phyloP scores from a whole-genome alignment of 1,140 invertebrate genomes.

The Sycobia sp. region DNA sequence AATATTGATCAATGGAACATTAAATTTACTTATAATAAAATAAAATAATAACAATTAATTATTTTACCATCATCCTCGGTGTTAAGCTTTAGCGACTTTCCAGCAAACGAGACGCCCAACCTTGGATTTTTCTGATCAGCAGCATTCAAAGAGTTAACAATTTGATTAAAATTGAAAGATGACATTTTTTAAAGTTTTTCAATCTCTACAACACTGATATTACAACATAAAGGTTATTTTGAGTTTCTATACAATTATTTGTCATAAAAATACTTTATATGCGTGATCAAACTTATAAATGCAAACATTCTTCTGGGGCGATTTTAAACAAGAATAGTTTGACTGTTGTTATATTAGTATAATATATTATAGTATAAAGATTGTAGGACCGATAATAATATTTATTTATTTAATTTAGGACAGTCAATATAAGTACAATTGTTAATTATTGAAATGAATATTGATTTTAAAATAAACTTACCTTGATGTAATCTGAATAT shows the following conservation, averaged over 20 bases:
- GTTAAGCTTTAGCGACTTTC: conserved; percentile 70
- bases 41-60: no score
- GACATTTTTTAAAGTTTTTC: conserved; percentile 46
- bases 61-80: conserved; percentile 70
- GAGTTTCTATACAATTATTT: neutral
- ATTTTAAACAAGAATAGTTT: no score
- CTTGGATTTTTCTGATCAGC: conserved; percentile 38
- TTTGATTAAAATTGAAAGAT: conserved; percentile 51
- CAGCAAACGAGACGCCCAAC: conserved; percentile 69
- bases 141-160: conserved; percentile 45
- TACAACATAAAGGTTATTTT: neutral
- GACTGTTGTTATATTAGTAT: no score
- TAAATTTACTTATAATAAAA: no score
- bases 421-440: no score
- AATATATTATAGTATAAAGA: no score
- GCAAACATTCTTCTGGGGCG: no score
- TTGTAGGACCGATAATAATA: no score
- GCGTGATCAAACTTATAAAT: neutral
- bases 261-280: neutral
- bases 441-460: no score
- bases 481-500: conserved; percentile 60
- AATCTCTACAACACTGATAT: neutral
- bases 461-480: no score
- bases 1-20: no score
- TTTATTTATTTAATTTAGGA: no score